phyloP scores from a whole-genome alignment of 2,888 invertebrate genomes.

The Drosophila emarginata region DNA sequence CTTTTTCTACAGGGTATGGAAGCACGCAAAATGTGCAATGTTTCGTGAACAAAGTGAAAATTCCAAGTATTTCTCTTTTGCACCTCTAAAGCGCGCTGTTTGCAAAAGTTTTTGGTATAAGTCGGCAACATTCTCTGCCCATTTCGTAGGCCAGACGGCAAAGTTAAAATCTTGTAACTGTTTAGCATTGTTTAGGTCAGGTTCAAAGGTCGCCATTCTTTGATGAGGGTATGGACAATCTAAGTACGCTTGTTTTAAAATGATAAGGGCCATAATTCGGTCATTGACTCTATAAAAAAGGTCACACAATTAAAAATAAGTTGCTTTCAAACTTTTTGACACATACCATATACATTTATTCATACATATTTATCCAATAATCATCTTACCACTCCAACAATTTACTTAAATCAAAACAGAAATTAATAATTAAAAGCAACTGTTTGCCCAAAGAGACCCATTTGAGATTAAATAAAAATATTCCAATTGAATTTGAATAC shows the following conservation, averaged over 20 bases:
- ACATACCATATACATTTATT: neutral
- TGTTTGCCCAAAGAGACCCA: neutral
- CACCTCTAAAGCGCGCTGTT: slow-evolving; percentile 9
- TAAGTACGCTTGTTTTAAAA: neutral
- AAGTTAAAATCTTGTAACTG: slow-evolving; percentile 2
- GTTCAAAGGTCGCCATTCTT: slow-evolving; percentile 23
- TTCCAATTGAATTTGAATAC: neutral
- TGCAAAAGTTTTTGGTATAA: neutral
- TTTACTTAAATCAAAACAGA: neutral
- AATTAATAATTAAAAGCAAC: neutral
- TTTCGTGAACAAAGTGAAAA: slow-evolving; percentile 10
- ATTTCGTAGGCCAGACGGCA: slow-evolving; percentile 10
- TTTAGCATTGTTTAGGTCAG: slow-evolving; percentile 1
- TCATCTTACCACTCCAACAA: neutral
- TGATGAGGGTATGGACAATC: slow-evolving; percentile 49
- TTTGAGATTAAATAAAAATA: neutral
- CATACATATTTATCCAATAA: neutral
- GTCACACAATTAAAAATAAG: slow-evolving; percentile 22
- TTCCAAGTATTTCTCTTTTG: slow-evolving; percentile 18
- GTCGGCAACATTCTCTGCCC: slow-evolving; percentile 22
- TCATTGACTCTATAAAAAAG: slow-evolving; percentile 10
- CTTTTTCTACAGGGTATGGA: neutral
- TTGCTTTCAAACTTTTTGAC: neutral
- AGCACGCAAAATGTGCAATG: neutral
- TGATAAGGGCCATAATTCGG: slow-evolving; percentile 24